phyloP scores from a whole-genome alignment of 2,113 vertebrate species.

The Crotalus horridus region DNA sequence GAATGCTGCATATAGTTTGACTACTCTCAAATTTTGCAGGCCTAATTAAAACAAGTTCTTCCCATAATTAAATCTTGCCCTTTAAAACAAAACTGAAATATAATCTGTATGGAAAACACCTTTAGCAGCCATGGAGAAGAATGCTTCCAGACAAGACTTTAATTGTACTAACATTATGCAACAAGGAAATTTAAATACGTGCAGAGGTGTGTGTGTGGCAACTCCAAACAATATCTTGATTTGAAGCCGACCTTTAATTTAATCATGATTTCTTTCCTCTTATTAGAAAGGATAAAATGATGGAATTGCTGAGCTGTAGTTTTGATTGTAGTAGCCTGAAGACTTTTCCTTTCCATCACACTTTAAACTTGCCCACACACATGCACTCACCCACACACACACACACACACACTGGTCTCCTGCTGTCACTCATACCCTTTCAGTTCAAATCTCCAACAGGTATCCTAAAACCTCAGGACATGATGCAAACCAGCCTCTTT shows the following conservation, averaged over 20 bases:
- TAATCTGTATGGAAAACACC: neutral
- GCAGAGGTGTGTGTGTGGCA: neutral
- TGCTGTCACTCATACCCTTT: neutral
- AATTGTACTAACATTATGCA: neutral
- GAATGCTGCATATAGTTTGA: neutral
- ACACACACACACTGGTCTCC: neutral
- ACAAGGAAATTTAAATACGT: neutral
- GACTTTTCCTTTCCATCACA: neutral
- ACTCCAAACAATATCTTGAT: neutral
- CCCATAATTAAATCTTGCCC: neutral
- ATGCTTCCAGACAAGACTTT: neutral
- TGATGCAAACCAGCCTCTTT: constrained; percentile 24
- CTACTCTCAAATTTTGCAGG: neutral
- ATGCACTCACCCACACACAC: neutral
- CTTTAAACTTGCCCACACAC: neutral
- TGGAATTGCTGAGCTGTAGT: neutral
- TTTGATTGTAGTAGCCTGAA: neutral
- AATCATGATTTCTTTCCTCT: neutral
- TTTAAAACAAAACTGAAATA: neutral
- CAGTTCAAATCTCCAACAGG: neutral
- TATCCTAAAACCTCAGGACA: neutral
- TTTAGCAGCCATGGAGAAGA: neutral
- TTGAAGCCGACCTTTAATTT: neutral
- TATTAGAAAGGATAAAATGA: neutral
- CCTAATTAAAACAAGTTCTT: neutral